phyloP scores from a whole-genome alignment of 1,140 invertebrate species.

The Drosophila littoralis region DNA sequence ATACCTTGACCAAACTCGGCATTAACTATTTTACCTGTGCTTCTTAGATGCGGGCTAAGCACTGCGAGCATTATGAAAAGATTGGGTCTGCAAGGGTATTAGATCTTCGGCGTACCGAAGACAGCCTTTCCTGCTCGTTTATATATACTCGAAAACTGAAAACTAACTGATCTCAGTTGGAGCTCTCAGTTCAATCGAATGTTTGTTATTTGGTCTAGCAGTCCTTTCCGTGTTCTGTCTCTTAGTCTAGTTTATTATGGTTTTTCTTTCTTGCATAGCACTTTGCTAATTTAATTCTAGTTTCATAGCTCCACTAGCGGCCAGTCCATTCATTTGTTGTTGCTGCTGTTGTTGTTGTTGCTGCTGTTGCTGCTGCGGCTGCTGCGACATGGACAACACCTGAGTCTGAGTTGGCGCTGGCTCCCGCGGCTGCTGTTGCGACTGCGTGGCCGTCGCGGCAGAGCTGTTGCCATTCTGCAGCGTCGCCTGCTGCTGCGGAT shows the following conservation, averaged over 20 bases:
- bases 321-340: slow-evolving; percentile 73
- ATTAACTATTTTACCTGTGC: too few relatives aligned
- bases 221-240: not conserved
- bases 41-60: too few relatives aligned
- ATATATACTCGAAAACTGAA: too few relatives aligned
- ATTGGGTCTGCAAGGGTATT: too few relatives aligned
- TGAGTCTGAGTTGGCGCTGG: slow-evolving; percentile 17
- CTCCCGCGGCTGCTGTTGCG: slow-evolving; percentile 10
- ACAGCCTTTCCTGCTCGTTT: too few relatives aligned
- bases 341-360: slow-evolving; percentile 19
- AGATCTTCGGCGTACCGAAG: too few relatives aligned
- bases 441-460: not conserved
- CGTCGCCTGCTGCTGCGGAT: slow-evolving; percentile 60
- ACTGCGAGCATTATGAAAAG: too few relatives aligned
- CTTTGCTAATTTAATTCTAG: slow-evolving; percentile 65
- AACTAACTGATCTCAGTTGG: too few relatives aligned
- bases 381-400: slow-evolving; percentile 9
- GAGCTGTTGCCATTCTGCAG: slow-evolving; percentile 30
- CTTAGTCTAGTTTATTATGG: slow-evolving; percentile 70
- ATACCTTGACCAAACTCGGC: too few relatives aligned
- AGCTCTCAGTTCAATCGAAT: too few relatives aligned
- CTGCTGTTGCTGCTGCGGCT: slow-evolving; percentile 28
- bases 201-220: not conserved
- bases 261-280: slow-evolving; percentile 22
- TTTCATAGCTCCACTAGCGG: slow-evolving; percentile 56